Percentiles rank a stretch among this genome's conserved stretches.
Conservation (phyloP, 2,113 vertebrate genomes). For the Nesogale talazaci region DNA sequence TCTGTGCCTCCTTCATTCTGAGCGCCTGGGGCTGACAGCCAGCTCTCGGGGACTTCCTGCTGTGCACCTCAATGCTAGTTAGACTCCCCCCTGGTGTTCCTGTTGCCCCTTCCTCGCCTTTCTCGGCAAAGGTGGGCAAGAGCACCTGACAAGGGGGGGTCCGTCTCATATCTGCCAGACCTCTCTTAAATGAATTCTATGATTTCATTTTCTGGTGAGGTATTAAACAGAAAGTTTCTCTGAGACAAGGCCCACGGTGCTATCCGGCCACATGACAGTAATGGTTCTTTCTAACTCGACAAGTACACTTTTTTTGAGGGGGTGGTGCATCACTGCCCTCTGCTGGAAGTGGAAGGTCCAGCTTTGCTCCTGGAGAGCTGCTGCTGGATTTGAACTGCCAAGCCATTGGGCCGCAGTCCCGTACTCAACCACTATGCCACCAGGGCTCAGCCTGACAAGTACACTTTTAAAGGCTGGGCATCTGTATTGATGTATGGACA, state of each 20-base stretch:
- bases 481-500: background rate
- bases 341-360: too few relatives aligned
- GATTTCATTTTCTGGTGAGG: conserved; percentile 37
- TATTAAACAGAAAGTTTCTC: conserved; percentile 27
- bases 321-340: too few relatives aligned
- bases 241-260: background rate
- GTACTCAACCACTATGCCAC: too few relatives aligned
- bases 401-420: too few relatives aligned
- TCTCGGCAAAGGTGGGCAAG: conserved; percentile 37
- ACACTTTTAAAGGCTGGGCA: background rate
- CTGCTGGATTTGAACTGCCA: too few relatives aligned
- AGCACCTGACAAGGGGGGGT: background rate
- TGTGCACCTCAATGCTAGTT: conserved; percentile 43
- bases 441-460: too few relatives aligned
- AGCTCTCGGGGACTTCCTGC: conserved; percentile 17
- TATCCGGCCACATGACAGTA: background rate
- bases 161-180: background rate
- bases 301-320: background rate
- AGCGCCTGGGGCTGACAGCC: background rate
- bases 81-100: background rate
- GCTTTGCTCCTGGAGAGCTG: too few relatives aligned
- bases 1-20: conserved; percentile 10
- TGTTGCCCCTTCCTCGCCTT: background rate
- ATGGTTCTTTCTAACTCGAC: conserved; percentile 24
- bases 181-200: conserved; percentile 7